Percentiles rank a stretch among this genome's conserved stretches.
These are phyloP conservation scores for Apis laboriosa DNA, from an alignment of 1,140 invertebrate genomes.

Conservation along the genomic window DNA sequence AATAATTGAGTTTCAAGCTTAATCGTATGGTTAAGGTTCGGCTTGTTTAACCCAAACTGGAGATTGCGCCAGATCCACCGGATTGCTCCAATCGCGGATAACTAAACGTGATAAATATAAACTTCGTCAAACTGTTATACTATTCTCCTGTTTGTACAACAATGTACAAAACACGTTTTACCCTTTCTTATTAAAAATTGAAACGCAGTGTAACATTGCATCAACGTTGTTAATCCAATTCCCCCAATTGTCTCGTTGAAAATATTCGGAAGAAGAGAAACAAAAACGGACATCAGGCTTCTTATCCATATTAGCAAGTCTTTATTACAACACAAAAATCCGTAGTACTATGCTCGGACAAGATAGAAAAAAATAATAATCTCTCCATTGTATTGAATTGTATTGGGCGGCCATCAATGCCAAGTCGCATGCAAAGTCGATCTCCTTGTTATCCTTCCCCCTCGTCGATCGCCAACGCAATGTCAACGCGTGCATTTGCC, in stretches of 20 bases:
- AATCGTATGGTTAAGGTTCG: constrained; percentile 42
- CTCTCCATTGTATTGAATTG: constrained; percentile 5
- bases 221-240: background rate
- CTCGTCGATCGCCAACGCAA: constrained; percentile 16
- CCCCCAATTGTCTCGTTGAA: background rate
- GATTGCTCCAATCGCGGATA: constrained; percentile 7
- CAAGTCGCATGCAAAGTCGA: constrained; percentile 12
- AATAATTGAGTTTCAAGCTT: constrained; percentile 50
- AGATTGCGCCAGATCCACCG: constrained; percentile 18
- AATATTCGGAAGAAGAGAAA: no score
- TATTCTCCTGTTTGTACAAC: background rate
- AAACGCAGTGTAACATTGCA: background rate
- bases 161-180: background rate
- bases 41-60: constrained; percentile 33
- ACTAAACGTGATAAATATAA: constrained; percentile 31
- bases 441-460: constrained; percentile 30
- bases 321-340: no score
- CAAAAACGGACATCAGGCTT: no score
- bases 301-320: no score
- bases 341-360: background rate
- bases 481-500: constrained; percentile 31
- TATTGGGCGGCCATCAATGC: constrained; percentile 35
- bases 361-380: background rate
- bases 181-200: no score
- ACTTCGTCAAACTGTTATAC: background rate